phyloP scores from a whole-genome alignment of 2,797 vertebrate species.

The Anniella stebbinsi region DNA sequence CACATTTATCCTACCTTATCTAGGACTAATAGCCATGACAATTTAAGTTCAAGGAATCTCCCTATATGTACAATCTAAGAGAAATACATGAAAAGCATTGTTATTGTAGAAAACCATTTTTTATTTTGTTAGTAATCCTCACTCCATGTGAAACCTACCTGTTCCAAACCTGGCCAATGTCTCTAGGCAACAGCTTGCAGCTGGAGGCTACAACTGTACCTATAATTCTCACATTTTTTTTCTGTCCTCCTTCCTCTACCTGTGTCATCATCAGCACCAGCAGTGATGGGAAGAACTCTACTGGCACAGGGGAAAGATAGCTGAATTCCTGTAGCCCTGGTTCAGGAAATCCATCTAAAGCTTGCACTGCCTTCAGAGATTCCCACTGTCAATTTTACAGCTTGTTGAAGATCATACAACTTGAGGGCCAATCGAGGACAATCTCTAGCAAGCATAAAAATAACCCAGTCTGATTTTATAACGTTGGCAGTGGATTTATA shows the following conservation, averaged over 20 bases:
- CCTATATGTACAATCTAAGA: no score
- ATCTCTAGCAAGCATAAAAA: neutral
- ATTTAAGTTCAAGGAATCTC: no score
- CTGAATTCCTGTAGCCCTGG: neutral
- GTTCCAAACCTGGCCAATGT: no score
- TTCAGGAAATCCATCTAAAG: conserved; percentile 1
- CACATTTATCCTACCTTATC: no score
- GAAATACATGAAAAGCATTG: no score
- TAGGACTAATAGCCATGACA: no score
- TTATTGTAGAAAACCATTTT: no score
- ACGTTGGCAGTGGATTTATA: neutral
- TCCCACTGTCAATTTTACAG: neutral
- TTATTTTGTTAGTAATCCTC: no score
- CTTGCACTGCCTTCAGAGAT: neutral
- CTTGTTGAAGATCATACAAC: neutral
- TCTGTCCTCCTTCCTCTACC: neutral
- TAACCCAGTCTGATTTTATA: neutral
- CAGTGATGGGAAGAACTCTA: no score
- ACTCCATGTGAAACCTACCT: no score
- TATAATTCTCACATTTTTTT: neutral
- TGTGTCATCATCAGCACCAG: neutral
- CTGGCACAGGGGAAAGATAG: neutral
- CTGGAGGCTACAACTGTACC: neutral
- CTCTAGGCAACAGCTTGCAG: neutral
- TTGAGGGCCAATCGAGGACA: neutral